These are phyloP conservation scores for Trachelus tabidus DNA, from an alignment of 2,888 invertebrate species.

Conservation along the genomic window DNA sequence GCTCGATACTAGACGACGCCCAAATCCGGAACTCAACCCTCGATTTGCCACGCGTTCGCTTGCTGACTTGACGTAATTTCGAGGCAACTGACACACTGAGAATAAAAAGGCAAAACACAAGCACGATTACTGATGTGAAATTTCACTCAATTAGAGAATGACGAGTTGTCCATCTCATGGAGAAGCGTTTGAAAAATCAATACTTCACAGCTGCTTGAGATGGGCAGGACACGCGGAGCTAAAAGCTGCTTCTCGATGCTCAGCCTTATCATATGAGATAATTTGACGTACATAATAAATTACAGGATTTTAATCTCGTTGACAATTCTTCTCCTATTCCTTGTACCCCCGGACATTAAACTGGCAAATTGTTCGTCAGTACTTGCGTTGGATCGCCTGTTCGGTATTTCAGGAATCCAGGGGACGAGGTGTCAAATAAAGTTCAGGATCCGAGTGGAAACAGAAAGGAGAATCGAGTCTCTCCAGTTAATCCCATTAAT, in stretches of 20 bases:
- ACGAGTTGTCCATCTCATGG: background rate
- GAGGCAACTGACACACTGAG: background rate
- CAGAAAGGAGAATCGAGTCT: slow-evolving; percentile 9
- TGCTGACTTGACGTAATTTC: slow-evolving; percentile 5
- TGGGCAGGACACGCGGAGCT: background rate
- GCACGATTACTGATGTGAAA: background rate
- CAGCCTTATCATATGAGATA: background rate
- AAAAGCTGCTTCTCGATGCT: background rate
- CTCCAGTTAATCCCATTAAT: background rate
- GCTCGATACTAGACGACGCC: slow-evolving; percentile 66
- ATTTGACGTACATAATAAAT: background rate
- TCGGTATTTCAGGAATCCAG: background rate
- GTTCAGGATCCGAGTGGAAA: slow-evolving; percentile 1
- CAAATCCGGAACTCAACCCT: slow-evolving; percentile 49
- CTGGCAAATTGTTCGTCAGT: background rate
- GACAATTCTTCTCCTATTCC: background rate
- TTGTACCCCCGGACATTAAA: background rate
- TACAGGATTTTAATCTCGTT: background rate
- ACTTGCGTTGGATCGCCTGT: background rate
- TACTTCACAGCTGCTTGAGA: background rate
- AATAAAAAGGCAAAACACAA: background rate
- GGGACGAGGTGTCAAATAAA: background rate
- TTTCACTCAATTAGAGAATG: background rate
- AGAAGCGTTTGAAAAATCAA: background rate
- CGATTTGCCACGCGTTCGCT: slow-evolving; percentile 14